phyloP scores from a whole-genome alignment of 2,113 vertebrate genomes.

The mouse (Mus musculus) region DNA sequence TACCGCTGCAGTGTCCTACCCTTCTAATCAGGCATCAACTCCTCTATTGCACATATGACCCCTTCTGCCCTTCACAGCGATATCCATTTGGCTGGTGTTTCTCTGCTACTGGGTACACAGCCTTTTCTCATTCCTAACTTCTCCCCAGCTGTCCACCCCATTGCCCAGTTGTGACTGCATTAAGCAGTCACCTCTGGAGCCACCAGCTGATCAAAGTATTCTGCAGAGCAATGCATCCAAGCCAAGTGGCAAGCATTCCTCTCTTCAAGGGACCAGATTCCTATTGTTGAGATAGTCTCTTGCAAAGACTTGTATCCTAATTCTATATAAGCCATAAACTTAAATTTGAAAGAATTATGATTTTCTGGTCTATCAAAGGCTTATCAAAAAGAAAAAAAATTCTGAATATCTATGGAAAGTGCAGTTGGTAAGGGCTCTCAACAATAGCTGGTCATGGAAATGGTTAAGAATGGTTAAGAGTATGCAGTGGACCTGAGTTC shows the following conservation, averaged over 20 bases:
- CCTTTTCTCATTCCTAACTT: neutral
- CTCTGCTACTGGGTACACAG: neutral
- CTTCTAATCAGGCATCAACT: neutral
- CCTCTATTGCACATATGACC: neutral
- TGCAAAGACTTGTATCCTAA: neutral
- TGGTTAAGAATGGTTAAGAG: neutral
- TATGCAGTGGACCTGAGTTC: neutral
- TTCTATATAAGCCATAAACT: neutral
- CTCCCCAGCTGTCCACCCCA: neutral
- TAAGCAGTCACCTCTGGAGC: neutral
- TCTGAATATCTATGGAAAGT: slow-evolving; percentile 18
- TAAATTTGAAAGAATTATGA: slow-evolving; percentile 24
- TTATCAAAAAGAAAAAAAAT: slow-evolving; percentile 56
- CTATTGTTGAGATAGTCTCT: neutral
- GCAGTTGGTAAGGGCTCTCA: neutral
- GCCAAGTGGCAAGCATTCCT: neutral
- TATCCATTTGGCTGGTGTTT: neutral
- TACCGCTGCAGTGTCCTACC: neutral
- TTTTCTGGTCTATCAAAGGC: slow-evolving; percentile 41
- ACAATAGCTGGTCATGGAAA: neutral
- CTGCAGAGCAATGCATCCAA: neutral
- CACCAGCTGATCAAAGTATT: neutral
- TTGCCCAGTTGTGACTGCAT: neutral
- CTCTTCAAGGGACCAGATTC: slow-evolving; percentile 32
- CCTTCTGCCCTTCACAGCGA: neutral